Evolutionary conservation across 2,888 invertebrate genomes (phyloP), one percentile per base, ranked within the genome.

Genomic region (Leptopilina myrica): DNA sequence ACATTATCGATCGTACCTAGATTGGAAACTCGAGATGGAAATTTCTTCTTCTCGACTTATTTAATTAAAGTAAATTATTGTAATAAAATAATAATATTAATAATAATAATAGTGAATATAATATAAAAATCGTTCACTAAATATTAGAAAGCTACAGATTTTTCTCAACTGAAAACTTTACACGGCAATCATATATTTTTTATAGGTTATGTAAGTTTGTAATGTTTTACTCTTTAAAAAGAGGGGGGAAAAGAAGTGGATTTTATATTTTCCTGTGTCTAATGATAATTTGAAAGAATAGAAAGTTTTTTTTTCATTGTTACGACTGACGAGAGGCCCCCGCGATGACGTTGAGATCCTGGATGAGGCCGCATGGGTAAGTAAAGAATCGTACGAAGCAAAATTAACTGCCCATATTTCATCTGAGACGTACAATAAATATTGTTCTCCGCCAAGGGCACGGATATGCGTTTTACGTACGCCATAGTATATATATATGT

Each of bases 361-460:
- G 53, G 14, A 73, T 8, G 49, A 49, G 12, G 11, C 49, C 69
- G n/a, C n/a, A 26, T 26, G n/a, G 53, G 69, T 53, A 53, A 43
- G 69, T 53, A 53, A 43, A 56, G 56, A 73, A 56, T 73, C 69
- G 53, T 73, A 73, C 69, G 69, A 73, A 73, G 69, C 53, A 73
- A 49, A 73, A 33, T 73, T 73, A 73, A 73, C 69, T 33, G 56
- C 69, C 69, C 69, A 73, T 73, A 73, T 73, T 73, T 73, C 69
- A 73, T 73, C n/a, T 33, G 56, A 73, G 69, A 33, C 69, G 69
- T 73, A 73, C 33, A 73, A 73, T 73, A 73, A 73, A 73, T 73
- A 73, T 73, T 73, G 69, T 73, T 73, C 69, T 73, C 69, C 14
- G 33, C 69, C 69, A 56, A 73, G 69, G 69, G 69, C 53, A 53